phyloP scores from a whole-genome alignment of 2,888 invertebrate genomes.

The Shargacucullia verbasci region DNA sequence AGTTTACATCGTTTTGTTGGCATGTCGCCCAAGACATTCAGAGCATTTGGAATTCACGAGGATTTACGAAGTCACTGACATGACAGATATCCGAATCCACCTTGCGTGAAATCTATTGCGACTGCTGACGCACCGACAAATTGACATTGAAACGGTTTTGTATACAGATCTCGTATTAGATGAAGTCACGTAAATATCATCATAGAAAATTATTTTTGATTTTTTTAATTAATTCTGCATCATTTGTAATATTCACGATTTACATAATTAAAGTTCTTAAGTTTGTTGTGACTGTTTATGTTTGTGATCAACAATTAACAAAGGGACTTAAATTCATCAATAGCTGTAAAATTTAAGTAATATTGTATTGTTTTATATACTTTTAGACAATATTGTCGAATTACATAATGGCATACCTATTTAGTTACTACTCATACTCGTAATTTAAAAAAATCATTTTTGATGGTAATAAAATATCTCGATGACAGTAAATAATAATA shows the following conservation, averaged over 20 bases:
- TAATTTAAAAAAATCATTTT: conserved; percentile 5
- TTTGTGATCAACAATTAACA: background rate
- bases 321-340: conserved; percentile 7
- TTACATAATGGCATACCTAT: background rate
- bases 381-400: conserved; percentile 4
- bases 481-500: background rate
- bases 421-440: background rate
- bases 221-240: background rate
- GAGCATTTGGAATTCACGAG: conserved; percentile 20
- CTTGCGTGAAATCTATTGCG: conserved; percentile 4
- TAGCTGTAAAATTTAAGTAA: conserved; percentile 21
- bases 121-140: conserved; percentile 1
- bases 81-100: conserved; percentile 24
- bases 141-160: conserved; percentile 4
- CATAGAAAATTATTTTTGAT: background rate
- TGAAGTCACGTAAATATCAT: background rate
- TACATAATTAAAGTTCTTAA: background rate
- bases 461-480: background rate
- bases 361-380: conserved; percentile 32
- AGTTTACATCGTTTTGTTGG: conserved; percentile 14
- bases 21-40: conserved; percentile 29
- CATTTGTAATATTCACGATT: background rate
- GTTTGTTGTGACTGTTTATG: background rate
- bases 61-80: conserved; percentile 22
- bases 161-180: conserved; percentile 3